Percentiles rank a stretch among this genome's conserved stretches.
Evolutionary conservation across 2,888 invertebrate genomes (phyloP).

Genomic region (Galerucella calmariensis): DNA sequence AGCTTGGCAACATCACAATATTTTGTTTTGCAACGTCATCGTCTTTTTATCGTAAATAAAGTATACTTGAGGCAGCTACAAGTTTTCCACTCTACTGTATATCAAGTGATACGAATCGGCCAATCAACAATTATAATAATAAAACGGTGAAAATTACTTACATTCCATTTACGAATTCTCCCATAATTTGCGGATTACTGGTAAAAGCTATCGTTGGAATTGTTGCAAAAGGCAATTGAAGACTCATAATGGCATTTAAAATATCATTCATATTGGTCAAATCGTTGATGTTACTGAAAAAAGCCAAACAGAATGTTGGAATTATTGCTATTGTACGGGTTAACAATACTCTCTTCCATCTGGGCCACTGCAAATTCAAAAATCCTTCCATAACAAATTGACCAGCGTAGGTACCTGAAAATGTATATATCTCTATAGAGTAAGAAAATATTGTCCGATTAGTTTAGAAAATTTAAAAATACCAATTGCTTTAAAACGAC

Average conservation of each 20-base stretch:
- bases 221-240: conserved; percentile 89
- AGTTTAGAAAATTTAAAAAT: too few relatives aligned
- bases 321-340: conserved; percentile 87
- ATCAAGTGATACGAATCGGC: too few relatives aligned
- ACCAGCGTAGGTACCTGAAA: conserved; percentile 78
- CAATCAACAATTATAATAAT: too few relatives aligned
- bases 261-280: conserved; percentile 86
- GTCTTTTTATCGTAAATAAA: too few relatives aligned
- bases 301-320: conserved; percentile 77
- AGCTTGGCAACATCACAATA: too few relatives aligned
- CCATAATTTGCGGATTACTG: conserved; percentile 82
- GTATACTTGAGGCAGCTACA: too few relatives aligned
- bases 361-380: conserved; percentile 83
- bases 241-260: conserved; percentile 86
- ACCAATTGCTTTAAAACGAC: too few relatives aligned
- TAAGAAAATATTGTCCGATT: too few relatives aligned
- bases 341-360: conserved; percentile 85
- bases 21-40: too few relatives aligned
- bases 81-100: too few relatives aligned
- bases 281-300: conserved; percentile 74
- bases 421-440: too few relatives aligned
- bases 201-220: conserved; percentile 90
- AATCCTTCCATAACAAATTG: conserved; percentile 93
- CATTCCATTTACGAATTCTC: conserved; percentile 77
- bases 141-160: conserved; percentile 4